phyloP scores from a whole-genome alignment of 2,113 vertebrate genomes.

The Chionis minor region DNA sequence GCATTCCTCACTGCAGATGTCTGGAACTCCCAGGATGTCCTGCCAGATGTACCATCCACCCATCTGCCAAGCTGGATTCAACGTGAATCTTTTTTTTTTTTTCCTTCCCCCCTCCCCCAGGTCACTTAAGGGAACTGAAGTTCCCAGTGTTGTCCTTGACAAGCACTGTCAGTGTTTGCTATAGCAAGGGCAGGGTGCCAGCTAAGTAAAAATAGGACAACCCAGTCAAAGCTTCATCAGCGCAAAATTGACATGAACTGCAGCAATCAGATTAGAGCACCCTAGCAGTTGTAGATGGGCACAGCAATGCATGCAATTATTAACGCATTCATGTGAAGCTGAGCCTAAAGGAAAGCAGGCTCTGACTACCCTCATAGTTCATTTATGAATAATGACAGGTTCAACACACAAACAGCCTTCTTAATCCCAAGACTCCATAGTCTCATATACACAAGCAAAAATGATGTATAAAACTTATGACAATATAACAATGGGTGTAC shows the following conservation, averaged over 20 bases:
- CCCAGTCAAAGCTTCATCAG: conserved; percentile 18
- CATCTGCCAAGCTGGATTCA: not conserved
- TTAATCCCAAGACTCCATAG: not conserved
- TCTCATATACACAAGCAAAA: not conserved
- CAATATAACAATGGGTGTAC: not conserved
- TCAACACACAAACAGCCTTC: not conserved
- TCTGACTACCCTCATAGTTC: not conserved
- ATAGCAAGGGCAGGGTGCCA: conserved; percentile 32
- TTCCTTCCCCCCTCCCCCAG: not conserved
- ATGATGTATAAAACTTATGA: not conserved
- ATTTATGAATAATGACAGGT: not conserved
- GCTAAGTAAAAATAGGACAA: conserved; percentile 26
- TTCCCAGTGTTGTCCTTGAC: conserved; percentile 19
- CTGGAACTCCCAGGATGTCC: not conserved
- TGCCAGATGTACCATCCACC: fast-evolving
- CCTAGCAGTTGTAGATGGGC: not conserved
- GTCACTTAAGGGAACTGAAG: not conserved
- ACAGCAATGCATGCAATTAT: not conserved
- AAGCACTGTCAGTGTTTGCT: not conserved
- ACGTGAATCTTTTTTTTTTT: fast-evolving
- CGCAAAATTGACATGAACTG: not conserved
- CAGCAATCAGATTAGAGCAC: conserved; percentile 5
- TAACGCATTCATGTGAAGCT: not conserved
- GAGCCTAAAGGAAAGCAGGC: not conserved
- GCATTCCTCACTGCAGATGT: not conserved